Evolutionary conservation across 2,113 vertebrate genomes (phyloP).

Genomic region (Rousettus leschenaultii): DNA sequence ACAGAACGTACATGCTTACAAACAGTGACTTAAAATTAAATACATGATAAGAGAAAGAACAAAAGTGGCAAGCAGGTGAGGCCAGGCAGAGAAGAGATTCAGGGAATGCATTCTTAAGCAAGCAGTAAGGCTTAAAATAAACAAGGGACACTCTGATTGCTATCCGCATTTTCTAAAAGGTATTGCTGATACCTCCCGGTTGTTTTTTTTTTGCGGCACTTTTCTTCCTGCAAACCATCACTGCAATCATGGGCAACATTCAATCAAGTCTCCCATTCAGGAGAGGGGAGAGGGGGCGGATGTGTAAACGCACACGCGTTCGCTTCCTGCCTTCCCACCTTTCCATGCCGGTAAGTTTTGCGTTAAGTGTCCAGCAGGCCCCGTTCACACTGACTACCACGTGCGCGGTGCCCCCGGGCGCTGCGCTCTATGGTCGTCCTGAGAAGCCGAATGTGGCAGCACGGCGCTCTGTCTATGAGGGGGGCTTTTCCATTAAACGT

Average conservation of each 20-base stretch:
- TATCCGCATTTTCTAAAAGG: neutral
- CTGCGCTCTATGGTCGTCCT: neutral
- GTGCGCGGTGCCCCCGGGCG: neutral
- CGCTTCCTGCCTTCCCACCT: neutral
- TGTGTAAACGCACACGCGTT: neutral
- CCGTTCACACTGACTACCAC: fast-evolving
- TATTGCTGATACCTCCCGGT: neutral
- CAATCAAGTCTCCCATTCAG: neutral
- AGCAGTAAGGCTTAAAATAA: neutral
- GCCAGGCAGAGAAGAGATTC: neutral
- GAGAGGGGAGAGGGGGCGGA: neutral
- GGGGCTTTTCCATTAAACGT: neutral
- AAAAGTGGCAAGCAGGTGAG: neutral
- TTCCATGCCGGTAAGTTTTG: neutral
- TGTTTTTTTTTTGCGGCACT: neutral
- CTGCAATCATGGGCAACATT: neutral
- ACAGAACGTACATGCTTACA: neutral
- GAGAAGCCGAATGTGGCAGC: neutral
- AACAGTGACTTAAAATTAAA: neutral
- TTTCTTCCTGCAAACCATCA: neutral
- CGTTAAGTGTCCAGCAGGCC: neutral
- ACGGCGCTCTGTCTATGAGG: neutral
- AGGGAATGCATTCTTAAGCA: neutral
- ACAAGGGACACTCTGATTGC: neutral
- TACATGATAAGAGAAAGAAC: neutral